A percentile compares a stretch with the other conserved stretches of the same genome.
Conservation (phyloP, 2,888 invertebrate species). For the Anoncus sp. region DNA sequence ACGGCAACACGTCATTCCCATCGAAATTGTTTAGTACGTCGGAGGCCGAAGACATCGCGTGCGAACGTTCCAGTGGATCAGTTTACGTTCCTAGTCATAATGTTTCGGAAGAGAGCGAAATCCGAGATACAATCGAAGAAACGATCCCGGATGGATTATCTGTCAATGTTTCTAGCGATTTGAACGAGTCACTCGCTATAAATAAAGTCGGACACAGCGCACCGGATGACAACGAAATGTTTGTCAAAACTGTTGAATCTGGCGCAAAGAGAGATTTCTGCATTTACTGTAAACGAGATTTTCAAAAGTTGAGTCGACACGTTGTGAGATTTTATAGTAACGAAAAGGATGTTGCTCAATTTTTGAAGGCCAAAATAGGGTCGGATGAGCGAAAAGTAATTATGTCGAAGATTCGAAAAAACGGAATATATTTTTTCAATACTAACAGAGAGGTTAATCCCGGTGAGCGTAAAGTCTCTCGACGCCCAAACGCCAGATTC, state of each 20-base stretch:
- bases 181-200: constrained; percentile 3
- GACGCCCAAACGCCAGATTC: constrained; percentile 44
- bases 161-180: constrained; percentile 27
- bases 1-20: not conserved
- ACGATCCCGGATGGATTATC: not conserved
- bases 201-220: constrained; percentile 46
- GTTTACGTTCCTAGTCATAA: constrained; percentile 4
- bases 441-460: constrained; percentile 37
- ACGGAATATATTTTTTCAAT: constrained; percentile 44
- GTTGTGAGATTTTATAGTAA: constrained; percentile 30
- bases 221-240: constrained; percentile 31
- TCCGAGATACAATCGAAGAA: not conserved
- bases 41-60: not conserved
- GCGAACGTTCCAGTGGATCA: not conserved
- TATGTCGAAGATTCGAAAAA: constrained; percentile 50
- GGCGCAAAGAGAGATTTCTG: constrained; percentile 52
- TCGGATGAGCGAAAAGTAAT: constrained; percentile 33
- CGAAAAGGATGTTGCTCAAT: constrained; percentile 44
- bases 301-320: constrained; percentile 56
- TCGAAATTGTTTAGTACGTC: not conserved
- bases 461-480: constrained; percentile 37
- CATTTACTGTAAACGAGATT: constrained; percentile 51
- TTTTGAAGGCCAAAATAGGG: constrained; percentile 32
- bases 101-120: constrained; percentile 2
- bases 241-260: constrained; percentile 29